phyloP scores from a whole-genome alignment of 2,888 invertebrate species.

The Brenthis hecate region DNA sequence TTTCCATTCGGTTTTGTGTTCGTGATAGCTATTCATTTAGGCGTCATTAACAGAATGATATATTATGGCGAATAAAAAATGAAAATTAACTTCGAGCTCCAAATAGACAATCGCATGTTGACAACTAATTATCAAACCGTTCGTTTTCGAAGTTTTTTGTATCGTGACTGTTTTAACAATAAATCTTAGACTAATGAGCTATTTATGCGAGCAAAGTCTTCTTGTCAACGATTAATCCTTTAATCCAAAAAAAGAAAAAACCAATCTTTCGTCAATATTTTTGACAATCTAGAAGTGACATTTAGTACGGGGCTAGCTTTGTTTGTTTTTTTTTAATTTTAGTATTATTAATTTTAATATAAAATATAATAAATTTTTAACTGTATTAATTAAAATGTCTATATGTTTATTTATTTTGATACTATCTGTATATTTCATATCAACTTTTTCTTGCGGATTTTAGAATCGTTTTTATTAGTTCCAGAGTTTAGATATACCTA shows the following conservation, averaged over 20 bases:
- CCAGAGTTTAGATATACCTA: too few relatives aligned
- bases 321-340: too few relatives aligned
- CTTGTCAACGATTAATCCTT: conserved; percentile 78
- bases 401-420: too few relatives aligned
- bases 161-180: conserved; percentile 76
- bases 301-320: too few relatives aligned
- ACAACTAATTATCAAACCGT: conserved; percentile 79
- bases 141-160: conserved; percentile 73
- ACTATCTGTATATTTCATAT: too few relatives aligned
- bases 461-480: too few relatives aligned
- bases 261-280: conserved; percentile 15
- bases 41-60: conserved; percentile 79
- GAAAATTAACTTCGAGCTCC: conserved; percentile 64
- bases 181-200: conserved; percentile 80
- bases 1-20: conserved; percentile 51
- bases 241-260: conserved; percentile 31
- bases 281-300: conserved; percentile 17
- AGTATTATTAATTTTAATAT: too few relatives aligned
- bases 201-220: conserved; percentile 73
- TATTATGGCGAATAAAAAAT: conserved; percentile 72
- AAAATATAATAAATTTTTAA: too few relatives aligned
- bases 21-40: conserved; percentile 73
- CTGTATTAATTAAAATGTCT: too few relatives aligned
- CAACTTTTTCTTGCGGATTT: too few relatives aligned
- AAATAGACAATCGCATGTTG: conserved; percentile 81